Percentiles rank a stretch among this genome's conserved stretches.
These are phyloP conservation scores for Drosophila suzukii DNA, from an alignment of 1,140 invertebrate genomes.

Conservation along the genomic window DNA sequence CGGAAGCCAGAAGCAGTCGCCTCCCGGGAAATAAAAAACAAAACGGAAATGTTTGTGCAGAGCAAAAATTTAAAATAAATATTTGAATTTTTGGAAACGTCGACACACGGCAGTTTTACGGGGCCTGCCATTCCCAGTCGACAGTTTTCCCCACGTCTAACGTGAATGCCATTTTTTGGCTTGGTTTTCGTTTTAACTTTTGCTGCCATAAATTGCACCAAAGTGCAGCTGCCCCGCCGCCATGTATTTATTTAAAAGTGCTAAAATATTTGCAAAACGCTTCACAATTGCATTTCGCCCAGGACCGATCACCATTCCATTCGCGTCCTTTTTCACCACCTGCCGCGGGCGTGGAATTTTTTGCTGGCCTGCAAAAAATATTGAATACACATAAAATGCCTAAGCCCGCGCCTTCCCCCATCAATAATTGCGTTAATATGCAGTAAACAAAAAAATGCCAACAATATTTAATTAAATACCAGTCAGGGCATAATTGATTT, in stretches of 20 bases:
- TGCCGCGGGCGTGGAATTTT: slow-evolving; percentile 14
- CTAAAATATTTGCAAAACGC: slow-evolving; percentile 76
- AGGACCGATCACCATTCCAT: background rate
- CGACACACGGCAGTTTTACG: slow-evolving; percentile 40
- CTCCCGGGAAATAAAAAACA: slow-evolving; percentile 7
- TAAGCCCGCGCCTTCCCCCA: slow-evolving; percentile 19
- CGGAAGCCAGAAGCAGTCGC: slow-evolving; percentile 6
- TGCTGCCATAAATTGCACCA: slow-evolving; percentile 72
- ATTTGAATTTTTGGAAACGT: slow-evolving; percentile 51
- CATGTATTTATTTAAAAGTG: slow-evolving; percentile 73
- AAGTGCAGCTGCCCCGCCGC: slow-evolving; percentile 42
- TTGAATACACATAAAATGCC: slow-evolving; percentile 39
- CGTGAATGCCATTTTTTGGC: slow-evolving; percentile 30
- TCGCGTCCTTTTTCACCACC: background rate
- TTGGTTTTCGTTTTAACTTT: slow-evolving; percentile 68
- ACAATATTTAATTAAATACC: slow-evolving; percentile 58
- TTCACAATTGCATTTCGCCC: slow-evolving; percentile 63
- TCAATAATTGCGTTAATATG: slow-evolving; percentile 58
- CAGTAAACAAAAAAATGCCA: slow-evolving; percentile 38
- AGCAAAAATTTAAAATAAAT: slow-evolving; percentile 43
- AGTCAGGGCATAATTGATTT: slow-evolving; percentile 54
- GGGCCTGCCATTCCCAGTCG: slow-evolving; percentile 20
- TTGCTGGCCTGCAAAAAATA: slow-evolving; percentile 13
- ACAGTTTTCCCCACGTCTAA: slow-evolving; percentile 25
- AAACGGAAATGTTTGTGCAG: slow-evolving; percentile 31